These are phyloP conservation scores for Uloborus diversus DNA, from an alignment of 1,140 invertebrate genomes.

Conservation along the genomic window DNA sequence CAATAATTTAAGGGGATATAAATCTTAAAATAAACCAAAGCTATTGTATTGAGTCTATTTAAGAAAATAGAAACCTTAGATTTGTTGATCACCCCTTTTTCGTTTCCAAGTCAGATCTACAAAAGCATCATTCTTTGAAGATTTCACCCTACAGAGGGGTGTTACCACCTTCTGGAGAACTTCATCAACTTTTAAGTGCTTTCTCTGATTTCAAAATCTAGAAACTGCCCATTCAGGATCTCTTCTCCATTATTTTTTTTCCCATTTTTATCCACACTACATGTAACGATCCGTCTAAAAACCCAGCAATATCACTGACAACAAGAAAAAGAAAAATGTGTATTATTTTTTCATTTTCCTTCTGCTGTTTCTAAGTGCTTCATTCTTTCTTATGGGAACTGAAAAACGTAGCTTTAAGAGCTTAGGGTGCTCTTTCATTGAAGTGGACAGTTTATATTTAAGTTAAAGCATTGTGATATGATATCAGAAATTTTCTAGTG, in stretches of 20 bases:
- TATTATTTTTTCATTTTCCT: background rate
- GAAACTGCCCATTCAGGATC: background rate
- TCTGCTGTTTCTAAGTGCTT: background rate
- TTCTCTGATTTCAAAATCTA: conserved; percentile 41
- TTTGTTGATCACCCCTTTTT: too few species aligned
- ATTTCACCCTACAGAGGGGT: too few species aligned
- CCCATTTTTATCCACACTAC: background rate
- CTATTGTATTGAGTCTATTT: too few species aligned
- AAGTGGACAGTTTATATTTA: background rate
- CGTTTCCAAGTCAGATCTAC: too few species aligned
- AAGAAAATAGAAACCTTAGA: too few species aligned
- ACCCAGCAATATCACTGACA: background rate
- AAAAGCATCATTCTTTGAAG: too few species aligned
- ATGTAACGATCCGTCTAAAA: background rate
- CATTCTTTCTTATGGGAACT: background rate
- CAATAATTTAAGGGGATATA: too few species aligned
- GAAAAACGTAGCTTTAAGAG: background rate
- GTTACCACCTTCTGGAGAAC: conserved; percentile 17
- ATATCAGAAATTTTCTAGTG: too few species aligned
- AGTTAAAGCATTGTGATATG: too few species aligned
- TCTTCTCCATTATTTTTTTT: background rate
- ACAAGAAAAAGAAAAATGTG: too few species aligned
- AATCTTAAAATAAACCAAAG: too few species aligned
- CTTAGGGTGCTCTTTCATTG: too few species aligned
- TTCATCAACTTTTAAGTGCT: conserved; percentile 38